Percentiles rank a stretch among this genome's conserved stretches.
phyloP scores from a whole-genome alignment of 2,888 invertebrate species.

The Nomada lathburiana region DNA sequence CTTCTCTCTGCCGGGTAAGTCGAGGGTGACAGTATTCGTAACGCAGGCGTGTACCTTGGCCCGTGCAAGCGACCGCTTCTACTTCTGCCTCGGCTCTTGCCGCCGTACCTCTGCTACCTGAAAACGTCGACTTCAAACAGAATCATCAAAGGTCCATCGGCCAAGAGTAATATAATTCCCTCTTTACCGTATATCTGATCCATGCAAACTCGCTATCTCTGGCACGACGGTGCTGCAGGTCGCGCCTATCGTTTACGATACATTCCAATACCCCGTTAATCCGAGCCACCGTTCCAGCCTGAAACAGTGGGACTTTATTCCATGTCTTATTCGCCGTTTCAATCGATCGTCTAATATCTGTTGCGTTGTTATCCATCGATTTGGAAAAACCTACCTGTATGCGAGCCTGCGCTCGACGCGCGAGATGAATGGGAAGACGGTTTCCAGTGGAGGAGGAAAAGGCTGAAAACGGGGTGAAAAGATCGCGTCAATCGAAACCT shows the following conservation, averaged over 20 bases:
- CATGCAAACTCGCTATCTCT: conserved; percentile 20
- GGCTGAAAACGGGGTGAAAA: conserved; percentile 67
- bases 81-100: conserved; percentile 20
- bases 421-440: conserved; percentile 66
- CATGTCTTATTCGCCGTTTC: neutral
- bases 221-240: conserved; percentile 13
- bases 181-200: conserved; percentile 70
- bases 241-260: conserved; percentile 35
- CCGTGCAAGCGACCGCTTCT: conserved; percentile 22
- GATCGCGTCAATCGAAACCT: conserved; percentile 76
- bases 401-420: conserved; percentile 23
- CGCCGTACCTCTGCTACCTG: conserved; percentile 52
- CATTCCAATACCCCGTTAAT: conserved; percentile 35
- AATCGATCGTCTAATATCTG: neutral
- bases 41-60: conserved; percentile 34
- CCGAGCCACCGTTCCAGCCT: neutral
- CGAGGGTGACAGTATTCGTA: conserved; percentile 76
- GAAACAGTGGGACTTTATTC: too few species aligned
- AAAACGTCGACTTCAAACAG: conserved; percentile 78
- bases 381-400: too few species aligned
- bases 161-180: conserved; percentile 78
- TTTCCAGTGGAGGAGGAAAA: conserved; percentile 49
- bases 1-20: conserved; percentile 73
- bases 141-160: conserved; percentile 83
- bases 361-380: neutral